Evolutionary conservation across 2,797 vertebrate species (phyloP).

Genomic region (Peromyscus attwateri): DNA sequence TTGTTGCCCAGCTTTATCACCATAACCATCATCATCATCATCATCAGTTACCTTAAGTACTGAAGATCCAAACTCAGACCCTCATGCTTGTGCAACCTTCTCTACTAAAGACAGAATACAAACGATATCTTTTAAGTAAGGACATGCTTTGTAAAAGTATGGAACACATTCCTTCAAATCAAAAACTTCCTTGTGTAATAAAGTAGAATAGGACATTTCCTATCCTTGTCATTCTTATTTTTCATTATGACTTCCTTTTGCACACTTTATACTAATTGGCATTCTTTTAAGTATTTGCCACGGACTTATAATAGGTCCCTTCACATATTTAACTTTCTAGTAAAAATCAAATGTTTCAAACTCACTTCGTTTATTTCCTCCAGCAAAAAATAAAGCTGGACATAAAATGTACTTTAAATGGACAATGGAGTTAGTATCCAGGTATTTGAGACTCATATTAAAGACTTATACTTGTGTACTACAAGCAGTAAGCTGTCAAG

Average conservation of each 20-base stretch:
- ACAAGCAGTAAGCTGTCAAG: neutral
- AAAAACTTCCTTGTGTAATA: neutral
- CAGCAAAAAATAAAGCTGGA: constrained; percentile 45
- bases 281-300: constrained; percentile 6
- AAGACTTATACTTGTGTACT: neutral
- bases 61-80: neutral
- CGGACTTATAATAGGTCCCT: neutral
- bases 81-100: neutral
- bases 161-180: neutral
- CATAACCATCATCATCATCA: neutral
- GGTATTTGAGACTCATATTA: neutral
- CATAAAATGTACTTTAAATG: constrained; percentile 36
- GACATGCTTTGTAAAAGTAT: neutral
- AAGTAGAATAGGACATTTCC: constrained; percentile 37
- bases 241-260: constrained; percentile 31
- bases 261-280: neutral
- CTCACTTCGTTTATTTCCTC: neutral
- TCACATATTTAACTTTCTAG: neutral
- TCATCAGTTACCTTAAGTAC: neutral
- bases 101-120: neutral
- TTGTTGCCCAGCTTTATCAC: neutral
- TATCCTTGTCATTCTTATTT: constrained; percentile 32
- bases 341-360: constrained; percentile 50
- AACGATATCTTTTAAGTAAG: neutral
- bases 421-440: constrained; percentile 31